These are phyloP conservation scores for Noctua janthina DNA, from an alignment of 2,888 invertebrate species.

Conservation along the genomic window DNA sequence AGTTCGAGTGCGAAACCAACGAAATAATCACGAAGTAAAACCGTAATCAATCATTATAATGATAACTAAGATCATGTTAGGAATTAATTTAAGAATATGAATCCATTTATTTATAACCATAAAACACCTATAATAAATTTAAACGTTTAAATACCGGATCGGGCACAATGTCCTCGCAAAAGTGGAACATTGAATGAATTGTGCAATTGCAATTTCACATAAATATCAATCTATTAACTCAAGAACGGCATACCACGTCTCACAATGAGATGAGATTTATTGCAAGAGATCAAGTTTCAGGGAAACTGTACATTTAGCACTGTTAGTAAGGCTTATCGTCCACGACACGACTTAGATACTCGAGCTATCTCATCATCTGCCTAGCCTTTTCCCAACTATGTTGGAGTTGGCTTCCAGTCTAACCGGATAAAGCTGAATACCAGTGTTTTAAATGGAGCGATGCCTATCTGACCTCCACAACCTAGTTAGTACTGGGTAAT, in stretches of 20 bases:
- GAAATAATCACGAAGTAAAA: not conserved
- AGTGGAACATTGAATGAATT: slow-evolving; percentile 62
- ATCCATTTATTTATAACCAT: not conserved
- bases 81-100: not conserved
- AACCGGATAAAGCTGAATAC: too few species aligned
- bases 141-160: slow-evolving; percentile 33
- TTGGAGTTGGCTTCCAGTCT: not conserved
- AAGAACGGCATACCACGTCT: slow-evolving; percentile 30
- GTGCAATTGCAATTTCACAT: slow-evolving; percentile 69
- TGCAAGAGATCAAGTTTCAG: slow-evolving; percentile 45
- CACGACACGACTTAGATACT: not conserved
- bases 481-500: too few species aligned
- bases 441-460: too few species aligned
- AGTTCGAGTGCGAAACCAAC: not conserved
- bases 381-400: not conserved
- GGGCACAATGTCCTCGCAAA: slow-evolving; percentile 35
- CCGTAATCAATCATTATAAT: not conserved
- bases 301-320: slow-evolving; percentile 42
- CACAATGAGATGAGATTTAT: slow-evolving; percentile 56
- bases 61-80: not conserved
- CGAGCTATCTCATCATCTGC: too few species aligned
- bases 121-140: slow-evolving; percentile 25
- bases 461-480: too few species aligned
- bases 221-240: slow-evolving; percentile 71
- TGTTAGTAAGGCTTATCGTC: not conserved